Evolutionary conservation across 1,140 invertebrate species (phyloP).

Genomic region (Babylonia areolata): DNA sequence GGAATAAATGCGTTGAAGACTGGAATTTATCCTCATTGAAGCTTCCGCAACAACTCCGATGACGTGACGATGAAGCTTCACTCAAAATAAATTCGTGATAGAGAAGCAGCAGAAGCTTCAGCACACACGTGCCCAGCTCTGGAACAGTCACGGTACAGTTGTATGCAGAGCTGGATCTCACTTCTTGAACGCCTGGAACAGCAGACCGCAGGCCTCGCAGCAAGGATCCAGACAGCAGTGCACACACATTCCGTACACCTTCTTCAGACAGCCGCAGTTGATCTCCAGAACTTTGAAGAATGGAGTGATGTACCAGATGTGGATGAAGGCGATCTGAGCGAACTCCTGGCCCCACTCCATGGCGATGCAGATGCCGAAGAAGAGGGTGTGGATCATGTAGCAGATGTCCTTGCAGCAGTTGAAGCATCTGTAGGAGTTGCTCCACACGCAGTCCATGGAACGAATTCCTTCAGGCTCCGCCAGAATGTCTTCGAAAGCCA

Average conservation of each 20-base stretch:
- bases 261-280: conserved; percentile 81
- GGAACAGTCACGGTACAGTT: too few species aligned
- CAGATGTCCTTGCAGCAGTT: conserved; percentile 83
- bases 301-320: conserved; percentile 75
- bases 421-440: conserved; percentile 83
- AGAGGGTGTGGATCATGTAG: conserved; percentile 82
- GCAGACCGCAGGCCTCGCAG: conserved; percentile 53
- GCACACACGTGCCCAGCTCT: too few species aligned
- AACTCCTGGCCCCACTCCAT: conserved; percentile 82
- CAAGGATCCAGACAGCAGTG: conserved; percentile 64
- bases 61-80: too few species aligned
- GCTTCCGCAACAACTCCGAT: too few species aligned
- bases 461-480: conserved; percentile 86
- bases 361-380: conserved; percentile 82
- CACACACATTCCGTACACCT: conserved; percentile 79
- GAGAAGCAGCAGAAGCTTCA: too few species aligned
- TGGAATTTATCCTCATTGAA: too few species aligned
- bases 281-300: conserved; percentile 75
- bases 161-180: too few species aligned
- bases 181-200: conserved; percentile 58
- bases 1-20: too few species aligned
- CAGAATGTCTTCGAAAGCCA: conserved; percentile 84
- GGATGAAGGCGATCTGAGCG: conserved; percentile 83
- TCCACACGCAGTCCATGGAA: conserved; percentile 86
- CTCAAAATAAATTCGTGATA: too few species aligned